Base-by-base conservation (phyloP, 2,888 invertebrate genomes). In the Drosophila putrida region DNA sequence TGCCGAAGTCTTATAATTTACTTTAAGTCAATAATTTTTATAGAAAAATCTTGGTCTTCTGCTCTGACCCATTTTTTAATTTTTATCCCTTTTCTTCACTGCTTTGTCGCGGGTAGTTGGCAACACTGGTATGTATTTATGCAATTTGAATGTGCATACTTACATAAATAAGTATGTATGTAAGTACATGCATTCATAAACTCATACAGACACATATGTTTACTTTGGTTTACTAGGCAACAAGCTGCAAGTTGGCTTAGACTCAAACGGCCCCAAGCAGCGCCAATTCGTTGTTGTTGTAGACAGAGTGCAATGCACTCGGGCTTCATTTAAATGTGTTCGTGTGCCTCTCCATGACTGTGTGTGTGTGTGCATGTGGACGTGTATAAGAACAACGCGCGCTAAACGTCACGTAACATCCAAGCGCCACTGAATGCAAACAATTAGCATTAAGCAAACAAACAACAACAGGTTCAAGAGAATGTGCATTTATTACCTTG, bases 401-500 rank as follows among this genome's bases (percentile, higher is more conserved):
- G 60, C 60, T 68, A 67, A 69, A 9, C 43, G 80, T 83, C 82
- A 83, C 82, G 82, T 83, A 85, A 76, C 83, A 54, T 33, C 47
- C 25, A 49, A 57, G 64, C 70, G 53, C 78, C 77, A 46, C 46
- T 59, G 58, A 71, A 61, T 71, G 59, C 54, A 61, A 64, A 41
- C 57, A 67, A 61, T 60, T 71, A 47, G 57, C 47, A 71, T 57
- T 3, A 33, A 66, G 51, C 43, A 55, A 49, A 20, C 20, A 4
- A 55, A 63, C 41, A 55, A 54, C 51, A 71, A 63, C 64, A 69
- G 71, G 54, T 64, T 60, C 64, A 64, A 50, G 58, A 55, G 44
- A 72, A 71, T 70, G 60, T 76, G 76, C 67, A 61, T 60, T 44
- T 33, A 39, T 69, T 70, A 51, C 71, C 71, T 71, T 70, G 71